phyloP scores from a whole-genome alignment of 1,140 invertebrate species.

The Orchestia grillus region DNA sequence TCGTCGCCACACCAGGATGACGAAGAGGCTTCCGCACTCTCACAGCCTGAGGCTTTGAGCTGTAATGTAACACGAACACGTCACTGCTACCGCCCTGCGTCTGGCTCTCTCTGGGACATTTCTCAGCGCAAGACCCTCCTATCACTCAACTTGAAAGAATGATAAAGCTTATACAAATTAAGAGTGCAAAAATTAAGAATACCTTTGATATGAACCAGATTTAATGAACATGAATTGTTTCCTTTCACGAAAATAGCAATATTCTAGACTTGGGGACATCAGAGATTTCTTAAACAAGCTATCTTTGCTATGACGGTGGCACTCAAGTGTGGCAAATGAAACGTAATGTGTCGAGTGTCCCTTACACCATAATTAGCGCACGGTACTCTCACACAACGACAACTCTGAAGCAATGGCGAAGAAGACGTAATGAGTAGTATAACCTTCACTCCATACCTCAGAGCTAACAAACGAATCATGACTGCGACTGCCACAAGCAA shows the following conservation, averaged over 20 bases:
- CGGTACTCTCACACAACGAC: neutral
- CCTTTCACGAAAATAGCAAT: neutral
- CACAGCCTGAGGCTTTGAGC: constrained; percentile 49
- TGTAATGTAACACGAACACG: constrained; percentile 38
- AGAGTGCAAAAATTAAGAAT: neutral
- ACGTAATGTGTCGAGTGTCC: neutral
- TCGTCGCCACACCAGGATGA: neutral
- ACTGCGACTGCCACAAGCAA: too few relatives aligned
- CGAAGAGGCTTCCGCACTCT: constrained; percentile 25
- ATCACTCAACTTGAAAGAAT: neutral
- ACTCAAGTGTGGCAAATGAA: neutral
- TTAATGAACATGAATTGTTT: neutral
- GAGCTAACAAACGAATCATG: too few relatives aligned
- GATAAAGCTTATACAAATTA: neutral
- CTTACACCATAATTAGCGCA: neutral
- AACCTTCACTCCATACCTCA: too few relatives aligned
- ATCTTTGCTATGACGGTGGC: neutral
- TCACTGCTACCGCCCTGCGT: neutral
- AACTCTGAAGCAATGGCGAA: neutral
- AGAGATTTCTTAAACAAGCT: neutral
- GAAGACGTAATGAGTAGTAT: neutral
- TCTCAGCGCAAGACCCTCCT: neutral
- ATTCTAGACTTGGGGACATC: neutral
- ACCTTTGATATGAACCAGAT: neutral
- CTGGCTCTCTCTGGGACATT: neutral